Evolutionary conservation across 2,113 vertebrate species (phyloP).

Genomic region (Rhizomys pruinosus): DNA sequence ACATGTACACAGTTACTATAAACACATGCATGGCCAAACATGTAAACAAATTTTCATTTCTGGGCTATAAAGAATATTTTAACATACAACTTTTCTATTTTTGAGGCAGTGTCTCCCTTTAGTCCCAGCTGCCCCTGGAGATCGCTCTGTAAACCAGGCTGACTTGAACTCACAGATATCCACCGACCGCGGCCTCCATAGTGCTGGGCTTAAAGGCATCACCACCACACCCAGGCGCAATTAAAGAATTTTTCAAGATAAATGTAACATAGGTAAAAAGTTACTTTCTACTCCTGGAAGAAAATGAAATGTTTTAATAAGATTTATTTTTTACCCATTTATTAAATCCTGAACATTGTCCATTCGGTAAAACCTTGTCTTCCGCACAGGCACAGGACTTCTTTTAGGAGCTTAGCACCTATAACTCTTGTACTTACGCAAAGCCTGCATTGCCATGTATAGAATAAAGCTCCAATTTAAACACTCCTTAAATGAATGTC

Average conservation of each 20-base stretch:
- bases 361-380: too few relatives aligned
- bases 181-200: too few relatives aligned
- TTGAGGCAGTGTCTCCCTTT: too few relatives aligned
- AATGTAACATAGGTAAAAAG: not conserved
- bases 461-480: not conserved
- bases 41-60: not conserved
- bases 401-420: slow-evolving; percentile 61
- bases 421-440: slow-evolving; percentile 58
- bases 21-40: not conserved
- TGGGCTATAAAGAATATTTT: not conserved
- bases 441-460: not conserved
- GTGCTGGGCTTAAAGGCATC: too few relatives aligned
- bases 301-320: slow-evolving; percentile 10
- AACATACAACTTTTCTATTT: too few relatives aligned
- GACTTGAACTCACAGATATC: too few relatives aligned
- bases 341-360: too few relatives aligned
- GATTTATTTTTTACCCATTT: too few relatives aligned
- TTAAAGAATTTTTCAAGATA: not conserved
- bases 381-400: too few relatives aligned
- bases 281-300: not conserved
- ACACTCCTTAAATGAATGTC: not conserved
- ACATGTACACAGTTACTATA: not conserved
- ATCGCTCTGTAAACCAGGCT: too few relatives aligned
- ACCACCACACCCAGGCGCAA: too few relatives aligned
- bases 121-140: too few relatives aligned